Percentiles rank a stretch among this genome's conserved stretches.
These are phyloP conservation scores for Carettochelys insculpta DNA, from an alignment of 2,113 vertebrate genomes.

Conservation along the genomic window DNA sequence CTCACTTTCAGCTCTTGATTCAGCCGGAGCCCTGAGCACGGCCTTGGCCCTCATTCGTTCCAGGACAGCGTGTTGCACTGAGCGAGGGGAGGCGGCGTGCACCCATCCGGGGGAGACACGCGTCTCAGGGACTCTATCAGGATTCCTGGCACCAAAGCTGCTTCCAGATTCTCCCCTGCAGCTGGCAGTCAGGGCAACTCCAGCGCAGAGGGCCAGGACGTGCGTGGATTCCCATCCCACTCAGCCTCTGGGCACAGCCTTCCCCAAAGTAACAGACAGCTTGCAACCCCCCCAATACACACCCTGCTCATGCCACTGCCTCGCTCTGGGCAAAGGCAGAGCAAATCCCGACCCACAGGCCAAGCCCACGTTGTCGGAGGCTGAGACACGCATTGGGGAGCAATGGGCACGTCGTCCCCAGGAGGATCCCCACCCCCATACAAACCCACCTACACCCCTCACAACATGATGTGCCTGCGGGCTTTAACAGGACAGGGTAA, in stretches of 20 bases:
- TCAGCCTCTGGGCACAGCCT: too few species aligned
- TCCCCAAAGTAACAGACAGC: too few species aligned
- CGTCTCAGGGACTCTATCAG: background rate
- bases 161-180: background rate
- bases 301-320: rapidly evolving
- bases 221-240: rapidly evolving
- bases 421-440: background rate
- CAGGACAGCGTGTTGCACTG: rapidly evolving
- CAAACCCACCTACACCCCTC: background rate
- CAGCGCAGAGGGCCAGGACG: background rate
- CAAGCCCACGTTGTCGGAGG: rapidly evolving
- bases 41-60: rapidly evolving
- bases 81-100: rapidly evolving
- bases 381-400: background rate
- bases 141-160: background rate
- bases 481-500: background rate
- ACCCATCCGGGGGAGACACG: rapidly evolving
- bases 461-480: background rate
- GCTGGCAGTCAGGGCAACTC: rapidly evolving
- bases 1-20: rapidly evolving
- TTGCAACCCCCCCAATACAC: background rate
- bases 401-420: background rate
- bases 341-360: background rate
- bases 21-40: background rate
- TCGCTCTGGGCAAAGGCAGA: background rate